Base-by-base conservation (phyloP, 2,888 invertebrate species). In the Mactromeris polynyma region DNA sequence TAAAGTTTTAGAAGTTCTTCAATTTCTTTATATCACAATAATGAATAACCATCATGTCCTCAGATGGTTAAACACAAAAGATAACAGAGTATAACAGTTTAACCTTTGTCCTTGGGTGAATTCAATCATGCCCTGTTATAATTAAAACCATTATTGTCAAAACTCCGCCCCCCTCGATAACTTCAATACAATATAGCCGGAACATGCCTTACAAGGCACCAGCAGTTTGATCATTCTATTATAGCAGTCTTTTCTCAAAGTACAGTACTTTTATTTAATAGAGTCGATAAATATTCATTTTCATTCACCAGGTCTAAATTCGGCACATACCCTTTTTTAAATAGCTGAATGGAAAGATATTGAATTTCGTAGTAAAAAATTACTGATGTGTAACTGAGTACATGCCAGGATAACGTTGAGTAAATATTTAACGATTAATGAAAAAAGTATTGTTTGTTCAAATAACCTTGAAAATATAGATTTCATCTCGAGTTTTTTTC, bases 401-500 rank as follows among this genome's bases (percentile, higher is more conserved):
- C 58, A 58, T 58, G 4, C n/a, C 6, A 19, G 7, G 58, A 64
- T 64, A 26, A 26, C 58, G 26, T 26, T 26, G 26, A 26, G 58
- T 64, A 64, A 64, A 64, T 64, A 64, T 64, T 64, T 64, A 64
- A 64, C 58, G 26, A 64, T 64, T 64, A 64, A 64, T 64, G 58
- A 64, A 64, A 64, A 64, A 64, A 64, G 26, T 64, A 21, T 26
- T 26, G 58, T 64, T 64, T 64, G 58, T 64, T 64, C 7, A 64
- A 64, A 64, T 64, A 64, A 64, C 58, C 58, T 64, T 64, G 58
- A 64, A 26, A 64, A 26, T 26, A 26, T 26, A 64, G 26, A 64
- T n/a, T 64, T 64, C 26, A 64, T 11, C 6, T n/a, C 26, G 26
- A 64, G 58, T 64, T 64, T 64, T 64, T 64, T 64, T n/a, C 26